Conservation (phyloP, 1,140 invertebrate genomes). For the Chelonus insularis region DNA sequence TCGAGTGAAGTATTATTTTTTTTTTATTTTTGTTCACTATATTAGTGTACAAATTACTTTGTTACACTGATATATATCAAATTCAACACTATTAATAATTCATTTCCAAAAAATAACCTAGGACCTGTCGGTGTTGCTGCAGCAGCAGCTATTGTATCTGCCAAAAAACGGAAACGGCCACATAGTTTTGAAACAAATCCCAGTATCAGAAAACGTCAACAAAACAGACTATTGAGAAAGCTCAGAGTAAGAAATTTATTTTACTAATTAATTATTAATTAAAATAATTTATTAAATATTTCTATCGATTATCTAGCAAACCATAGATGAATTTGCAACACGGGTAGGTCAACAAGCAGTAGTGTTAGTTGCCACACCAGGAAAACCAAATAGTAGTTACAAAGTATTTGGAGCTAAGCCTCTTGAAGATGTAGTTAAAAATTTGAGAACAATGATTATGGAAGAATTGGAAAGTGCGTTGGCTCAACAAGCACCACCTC, state of each 20-base stretch:
- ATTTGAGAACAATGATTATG: constrained; percentile 88
- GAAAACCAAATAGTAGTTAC: constrained; percentile 94
- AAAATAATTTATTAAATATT: constrained; percentile 7
- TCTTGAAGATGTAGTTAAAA: constrained; percentile 92
- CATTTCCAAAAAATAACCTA: constrained; percentile 47
- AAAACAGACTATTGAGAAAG: constrained; percentile 89
- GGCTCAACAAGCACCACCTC: constrained; percentile 91
- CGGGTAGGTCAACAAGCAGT: constrained; percentile 97
- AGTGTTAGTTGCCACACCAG: constrained; percentile 92
- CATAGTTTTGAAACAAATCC: constrained; percentile 98
- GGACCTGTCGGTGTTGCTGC: constrained; percentile 95
- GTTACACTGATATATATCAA: constrained; percentile 6
- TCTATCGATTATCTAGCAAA: constrained; percentile 69
- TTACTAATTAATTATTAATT: constrained; percentile 19
- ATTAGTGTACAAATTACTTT: not conserved
- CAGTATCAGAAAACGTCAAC: constrained; percentile 92
- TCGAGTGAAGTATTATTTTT: constrained; percentile 8
- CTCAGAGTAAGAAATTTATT: constrained; percentile 76
- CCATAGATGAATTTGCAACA: constrained; percentile 96
- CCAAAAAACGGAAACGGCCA: constrained; percentile 92
- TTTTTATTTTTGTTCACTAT: constrained; percentile 4
- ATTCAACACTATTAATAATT: not conserved
- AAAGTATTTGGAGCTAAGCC: constrained; percentile 98
- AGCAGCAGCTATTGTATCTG: constrained; percentile 93
- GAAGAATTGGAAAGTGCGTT: constrained; percentile 91